Conservation (phyloP, 2,888 invertebrate species). For the Eilema griseolum region DNA sequence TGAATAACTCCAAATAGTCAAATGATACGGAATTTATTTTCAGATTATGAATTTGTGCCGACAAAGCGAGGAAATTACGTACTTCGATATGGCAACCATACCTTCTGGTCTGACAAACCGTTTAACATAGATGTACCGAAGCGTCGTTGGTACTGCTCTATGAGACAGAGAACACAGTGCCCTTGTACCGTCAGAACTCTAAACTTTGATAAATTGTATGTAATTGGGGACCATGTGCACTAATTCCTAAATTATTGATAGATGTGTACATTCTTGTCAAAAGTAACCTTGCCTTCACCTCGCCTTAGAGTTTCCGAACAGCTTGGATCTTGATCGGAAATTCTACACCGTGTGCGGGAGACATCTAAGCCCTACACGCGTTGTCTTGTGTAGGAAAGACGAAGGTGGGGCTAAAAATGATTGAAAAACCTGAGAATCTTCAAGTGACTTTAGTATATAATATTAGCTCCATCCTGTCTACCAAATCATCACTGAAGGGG, state of each 20-base stretch:
- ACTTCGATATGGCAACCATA: conserved; percentile 38
- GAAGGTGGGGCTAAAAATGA: no score
- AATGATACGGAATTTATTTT: neutral
- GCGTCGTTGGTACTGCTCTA: conserved; percentile 59
- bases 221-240: conserved; percentile 18
- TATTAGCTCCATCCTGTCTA: no score
- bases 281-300: no score
- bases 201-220: conserved; percentile 21
- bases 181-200: conserved; percentile 47
- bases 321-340: no score
- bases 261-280: neutral
- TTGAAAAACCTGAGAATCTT: no score
- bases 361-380: no score
- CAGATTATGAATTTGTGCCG: conserved; percentile 42
- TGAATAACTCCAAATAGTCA: neutral
- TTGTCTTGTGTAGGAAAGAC: no score
- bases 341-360: no score
- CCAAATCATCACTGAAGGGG: no score
- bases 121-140: conserved; percentile 23
- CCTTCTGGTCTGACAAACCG: conserved; percentile 49
- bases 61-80: conserved; percentile 47
- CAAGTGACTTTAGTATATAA: no score
- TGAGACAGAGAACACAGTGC: conserved; percentile 53
- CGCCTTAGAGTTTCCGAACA: no score
- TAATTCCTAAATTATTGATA: neutral